phyloP scores from a whole-genome alignment of 2,113 vertebrate genomes.

The Chaetodon auriga region DNA sequence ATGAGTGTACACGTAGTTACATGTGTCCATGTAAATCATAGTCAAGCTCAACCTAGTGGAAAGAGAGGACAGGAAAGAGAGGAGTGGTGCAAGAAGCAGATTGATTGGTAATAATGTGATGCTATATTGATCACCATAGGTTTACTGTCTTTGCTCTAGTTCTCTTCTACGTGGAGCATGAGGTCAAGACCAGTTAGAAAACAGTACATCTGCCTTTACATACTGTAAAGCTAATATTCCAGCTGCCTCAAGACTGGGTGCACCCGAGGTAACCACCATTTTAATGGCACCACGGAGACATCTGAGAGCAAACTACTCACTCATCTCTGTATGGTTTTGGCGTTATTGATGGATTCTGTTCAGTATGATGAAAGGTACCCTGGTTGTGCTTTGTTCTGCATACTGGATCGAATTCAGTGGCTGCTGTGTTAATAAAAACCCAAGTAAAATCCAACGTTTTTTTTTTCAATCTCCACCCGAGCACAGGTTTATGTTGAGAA shows the following conservation, averaged over 20 bases:
- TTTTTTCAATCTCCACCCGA: background rate
- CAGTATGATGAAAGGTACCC: slow-evolving; percentile 7
- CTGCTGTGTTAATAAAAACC: background rate
- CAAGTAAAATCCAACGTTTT: background rate
- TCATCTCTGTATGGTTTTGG: slow-evolving; percentile 22
- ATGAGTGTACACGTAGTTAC: slow-evolving; percentile 1
- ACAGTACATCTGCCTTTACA: background rate
- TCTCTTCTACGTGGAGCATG: background rate
- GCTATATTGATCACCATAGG: slow-evolving; percentile 5
- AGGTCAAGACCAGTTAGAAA: slow-evolving; percentile 32
- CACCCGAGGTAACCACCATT: slow-evolving; percentile 4
- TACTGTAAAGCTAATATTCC: background rate
- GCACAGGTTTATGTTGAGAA: background rate
- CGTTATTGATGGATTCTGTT: slow-evolving; percentile 26
- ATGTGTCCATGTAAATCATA: slow-evolving; percentile 28
- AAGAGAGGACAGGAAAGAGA: slow-evolving; percentile 12
- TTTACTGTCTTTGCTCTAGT: slow-evolving; percentile 10
- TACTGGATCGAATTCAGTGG: background rate
- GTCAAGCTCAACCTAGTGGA: slow-evolving; percentile 26
- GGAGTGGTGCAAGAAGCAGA: slow-evolving; percentile 6
- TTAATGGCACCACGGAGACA: slow-evolving; percentile 14
- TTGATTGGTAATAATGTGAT: slow-evolving; percentile 33
- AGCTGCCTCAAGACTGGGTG: background rate
- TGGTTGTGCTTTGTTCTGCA: slow-evolving; percentile 21
- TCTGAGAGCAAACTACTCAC: slow-evolving; percentile 5